phyloP scores from a whole-genome alignment of 2,797 vertebrate genomes.

The Sebastes hopkinsi region DNA sequence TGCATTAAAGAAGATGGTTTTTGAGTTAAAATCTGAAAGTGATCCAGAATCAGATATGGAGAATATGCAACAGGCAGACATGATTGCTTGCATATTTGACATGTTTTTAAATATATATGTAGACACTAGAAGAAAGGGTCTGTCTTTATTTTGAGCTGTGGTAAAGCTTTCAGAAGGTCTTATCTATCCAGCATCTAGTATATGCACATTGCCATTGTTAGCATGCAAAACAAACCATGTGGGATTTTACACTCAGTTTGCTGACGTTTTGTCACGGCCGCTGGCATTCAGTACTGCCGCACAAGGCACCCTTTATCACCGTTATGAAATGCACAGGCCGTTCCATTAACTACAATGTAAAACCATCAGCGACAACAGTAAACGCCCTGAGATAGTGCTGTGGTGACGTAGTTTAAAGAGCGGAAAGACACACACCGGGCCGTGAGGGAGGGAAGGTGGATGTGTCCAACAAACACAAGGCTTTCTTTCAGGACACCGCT shows the following conservation, averaged over 20 bases:
- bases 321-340: neutral
- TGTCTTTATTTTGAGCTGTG: neutral
- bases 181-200: neutral
- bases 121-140: neutral
- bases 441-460: too few species aligned
- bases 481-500: too few species aligned
- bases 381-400: neutral
- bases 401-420: too few species aligned
- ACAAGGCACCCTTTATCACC: neutral
- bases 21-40: neutral
- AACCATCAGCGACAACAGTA: neutral
- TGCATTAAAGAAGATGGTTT: constrained; percentile 6
- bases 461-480: too few species aligned
- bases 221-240: neutral
- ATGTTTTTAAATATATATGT: constrained; percentile 1
- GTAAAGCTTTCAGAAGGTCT: neutral
- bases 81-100: constrained; percentile 5
- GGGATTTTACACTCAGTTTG: neutral
- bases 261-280: neutral
- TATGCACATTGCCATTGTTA: neutral
- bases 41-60: constrained; percentile 8
- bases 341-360: neutral
- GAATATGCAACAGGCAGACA: neutral
- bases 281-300: neutral
- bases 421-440: too few species aligned